A percentile compares a stretch with the other conserved stretches of the same genome.
Conservation (phyloP, 2,888 invertebrate genomes). For the Kuschelorhynchus macadamiae region DNA sequence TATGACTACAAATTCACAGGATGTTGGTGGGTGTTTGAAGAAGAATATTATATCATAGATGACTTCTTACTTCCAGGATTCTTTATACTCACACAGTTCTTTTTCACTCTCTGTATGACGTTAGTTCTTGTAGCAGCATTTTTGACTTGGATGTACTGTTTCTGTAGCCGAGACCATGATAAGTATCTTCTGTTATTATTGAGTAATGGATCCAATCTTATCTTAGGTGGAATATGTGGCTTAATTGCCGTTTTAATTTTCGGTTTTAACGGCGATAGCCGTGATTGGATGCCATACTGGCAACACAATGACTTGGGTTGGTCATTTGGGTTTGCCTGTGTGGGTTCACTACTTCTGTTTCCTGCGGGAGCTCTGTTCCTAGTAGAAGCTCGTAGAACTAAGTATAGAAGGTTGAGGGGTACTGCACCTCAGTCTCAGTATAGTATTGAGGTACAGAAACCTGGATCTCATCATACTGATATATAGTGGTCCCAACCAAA, state of each 20-base stretch:
- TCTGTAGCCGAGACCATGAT: constrained; percentile 83
- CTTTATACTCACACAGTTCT: constrained; percentile 94
- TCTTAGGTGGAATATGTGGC: constrained; percentile 83
- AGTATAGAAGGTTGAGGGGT: constrained; percentile 80
- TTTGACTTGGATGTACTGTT: constrained; percentile 80
- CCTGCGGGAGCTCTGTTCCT: constrained; percentile 86
- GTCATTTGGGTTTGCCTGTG: constrained; percentile 90
- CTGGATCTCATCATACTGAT: constrained; percentile 74
- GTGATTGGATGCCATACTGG: constrained; percentile 97
- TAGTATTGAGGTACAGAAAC: constrained; percentile 77
- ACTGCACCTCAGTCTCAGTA: constrained; percentile 77
- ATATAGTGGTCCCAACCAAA: constrained; percentile 75
- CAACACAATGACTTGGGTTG: constrained; percentile 95
- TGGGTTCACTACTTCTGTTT: constrained; percentile 83
- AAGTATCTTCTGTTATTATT: constrained; percentile 82
- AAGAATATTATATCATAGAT: constrained; percentile 95
- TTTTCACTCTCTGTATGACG: constrained; percentile 91
- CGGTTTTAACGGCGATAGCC: constrained; percentile 90
- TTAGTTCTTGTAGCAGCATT: constrained; percentile 83
- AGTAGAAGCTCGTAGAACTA: constrained; percentile 85
- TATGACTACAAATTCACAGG: constrained; percentile 88
- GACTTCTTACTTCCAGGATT: constrained; percentile 91
- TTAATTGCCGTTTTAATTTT: constrained; percentile 89
- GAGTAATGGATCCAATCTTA: constrained; percentile 80
- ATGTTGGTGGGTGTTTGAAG: constrained; percentile 98